Evolutionary conservation across 2,888 invertebrate genomes (phyloP).

Genomic region (Chymomyza amoena): DNA sequence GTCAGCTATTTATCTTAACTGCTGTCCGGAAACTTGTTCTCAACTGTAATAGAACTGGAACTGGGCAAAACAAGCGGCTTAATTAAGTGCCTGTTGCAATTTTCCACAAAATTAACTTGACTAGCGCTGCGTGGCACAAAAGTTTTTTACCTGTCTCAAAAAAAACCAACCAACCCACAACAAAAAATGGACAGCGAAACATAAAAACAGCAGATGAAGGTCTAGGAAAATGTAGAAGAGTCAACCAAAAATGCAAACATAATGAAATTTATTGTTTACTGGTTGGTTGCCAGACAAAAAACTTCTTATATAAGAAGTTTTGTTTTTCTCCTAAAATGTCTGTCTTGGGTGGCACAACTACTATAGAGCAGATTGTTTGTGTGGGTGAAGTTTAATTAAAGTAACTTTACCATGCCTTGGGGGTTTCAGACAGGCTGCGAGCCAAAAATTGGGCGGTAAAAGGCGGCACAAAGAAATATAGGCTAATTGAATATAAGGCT

Average conservation of each 20-base stretch:
- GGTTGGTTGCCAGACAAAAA: background rate
- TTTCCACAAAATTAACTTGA: conserved; percentile 65
- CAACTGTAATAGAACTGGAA: background rate
- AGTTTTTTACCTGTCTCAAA: background rate
- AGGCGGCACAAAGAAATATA: background rate
- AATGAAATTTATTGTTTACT: conserved; percentile 3
- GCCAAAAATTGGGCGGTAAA: background rate
- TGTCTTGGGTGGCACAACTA: background rate
- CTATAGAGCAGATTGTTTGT: background rate
- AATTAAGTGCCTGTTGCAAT: conserved; percentile 62
- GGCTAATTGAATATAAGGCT: background rate
- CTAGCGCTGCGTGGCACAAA: conserved; percentile 2
- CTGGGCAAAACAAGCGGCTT: conserved; percentile 31
- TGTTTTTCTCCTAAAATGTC: background rate
- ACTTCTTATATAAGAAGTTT: background rate
- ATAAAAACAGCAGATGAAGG: background rate
- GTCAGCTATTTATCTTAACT: background rate
- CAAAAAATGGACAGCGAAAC: background rate
- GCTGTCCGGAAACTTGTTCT: background rate
- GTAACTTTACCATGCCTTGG: background rate
- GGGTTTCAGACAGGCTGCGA: background rate
- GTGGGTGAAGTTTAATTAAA: background rate
- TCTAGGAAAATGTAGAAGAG: background rate
- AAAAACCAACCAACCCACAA: no score
- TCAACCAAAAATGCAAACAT: background rate